phyloP scores from a whole-genome alignment of 1,140 invertebrate species.

The Drosophila neocordata region DNA sequence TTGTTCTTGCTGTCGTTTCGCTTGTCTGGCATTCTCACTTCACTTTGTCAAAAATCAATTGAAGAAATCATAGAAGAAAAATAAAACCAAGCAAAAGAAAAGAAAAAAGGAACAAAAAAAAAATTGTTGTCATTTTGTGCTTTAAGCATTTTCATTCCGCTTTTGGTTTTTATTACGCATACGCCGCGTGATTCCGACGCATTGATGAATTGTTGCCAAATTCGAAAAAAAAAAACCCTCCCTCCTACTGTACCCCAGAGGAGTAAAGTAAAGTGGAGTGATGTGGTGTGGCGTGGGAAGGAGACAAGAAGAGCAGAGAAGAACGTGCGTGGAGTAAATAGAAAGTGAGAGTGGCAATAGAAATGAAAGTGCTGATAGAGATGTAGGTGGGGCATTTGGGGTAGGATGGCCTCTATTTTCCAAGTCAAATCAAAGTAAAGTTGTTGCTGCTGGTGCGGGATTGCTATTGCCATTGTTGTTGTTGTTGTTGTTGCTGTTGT shows the following conservation, averaged over 20 bases:
- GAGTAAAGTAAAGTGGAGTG: neutral
- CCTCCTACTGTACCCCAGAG: neutral
- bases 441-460: conserved; percentile 42
- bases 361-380: neutral
- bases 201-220: conserved; percentile 76
- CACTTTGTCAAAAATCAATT: conserved; percentile 33
- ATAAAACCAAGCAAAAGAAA: neutral
- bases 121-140: conserved; percentile 18
- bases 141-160: conserved; percentile 23
- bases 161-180: conserved; percentile 65
- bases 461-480: conserved; percentile 36
- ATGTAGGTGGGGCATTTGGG: neutral
- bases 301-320: neutral
- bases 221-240: conserved; percentile 5
- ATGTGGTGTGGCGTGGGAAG: no score
- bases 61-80: neutral
- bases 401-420: conserved; percentile 29
- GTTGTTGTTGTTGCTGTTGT: conserved; percentile 24
- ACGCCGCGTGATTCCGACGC: conserved; percentile 58
- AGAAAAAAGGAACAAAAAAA: neutral
- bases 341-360: neutral
- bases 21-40: conserved; percentile 42
- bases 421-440: conserved; percentile 59
- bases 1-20: conserved; percentile 16
- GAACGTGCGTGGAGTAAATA: neutral